Evolutionary conservation across 2,888 invertebrate genomes (phyloP).

Genomic region (Caenorhabditis wallacei): DNA sequence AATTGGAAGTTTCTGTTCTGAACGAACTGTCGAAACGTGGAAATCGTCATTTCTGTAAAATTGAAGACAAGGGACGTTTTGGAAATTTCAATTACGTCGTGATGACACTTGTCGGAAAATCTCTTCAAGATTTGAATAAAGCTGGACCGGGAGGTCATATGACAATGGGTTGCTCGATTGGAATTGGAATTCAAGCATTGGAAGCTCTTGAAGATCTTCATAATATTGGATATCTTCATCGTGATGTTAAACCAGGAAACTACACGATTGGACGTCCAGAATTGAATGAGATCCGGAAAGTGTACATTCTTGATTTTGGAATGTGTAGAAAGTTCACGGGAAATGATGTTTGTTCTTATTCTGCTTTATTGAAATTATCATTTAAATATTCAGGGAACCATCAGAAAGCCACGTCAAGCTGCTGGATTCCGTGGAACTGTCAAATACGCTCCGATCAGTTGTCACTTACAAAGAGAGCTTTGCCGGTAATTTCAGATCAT

Average conservation of each 20-base stretch:
- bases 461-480: conserved; percentile 73
- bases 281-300: conserved; percentile 68
- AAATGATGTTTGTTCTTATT: conserved; percentile 40
- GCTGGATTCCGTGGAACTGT: conserved; percentile 76
- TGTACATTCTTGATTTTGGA: conserved; percentile 72
- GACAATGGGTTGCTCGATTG: conserved; percentile 67
- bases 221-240: conserved; percentile 76
- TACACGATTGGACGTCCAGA: conserved; percentile 69
- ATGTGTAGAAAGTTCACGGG: conserved; percentile 68
- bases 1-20: conserved; percentile 79
- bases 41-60: conserved; percentile 78
- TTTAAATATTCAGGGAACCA: conserved; percentile 56
- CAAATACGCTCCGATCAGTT: conserved; percentile 73
- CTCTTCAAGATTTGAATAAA: conserved; percentile 68
- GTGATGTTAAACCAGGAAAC: conserved; percentile 70
- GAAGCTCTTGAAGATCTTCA: conserved; percentile 67
- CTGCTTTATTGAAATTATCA: conserved; percentile 70
- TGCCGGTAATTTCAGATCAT: conserved; percentile 54
- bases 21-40: conserved; percentile 74
- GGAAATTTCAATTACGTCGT: conserved; percentile 78
- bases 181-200: conserved; percentile 64
- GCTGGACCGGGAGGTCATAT: conserved; percentile 65
- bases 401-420: conserved; percentile 69
- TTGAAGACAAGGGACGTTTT: conserved; percentile 78
- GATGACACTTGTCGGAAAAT: conserved; percentile 80